These are phyloP conservation scores for Temnothorax nylanderi DNA, from an alignment of 1,140 invertebrate species.

Conservation along the genomic window DNA sequence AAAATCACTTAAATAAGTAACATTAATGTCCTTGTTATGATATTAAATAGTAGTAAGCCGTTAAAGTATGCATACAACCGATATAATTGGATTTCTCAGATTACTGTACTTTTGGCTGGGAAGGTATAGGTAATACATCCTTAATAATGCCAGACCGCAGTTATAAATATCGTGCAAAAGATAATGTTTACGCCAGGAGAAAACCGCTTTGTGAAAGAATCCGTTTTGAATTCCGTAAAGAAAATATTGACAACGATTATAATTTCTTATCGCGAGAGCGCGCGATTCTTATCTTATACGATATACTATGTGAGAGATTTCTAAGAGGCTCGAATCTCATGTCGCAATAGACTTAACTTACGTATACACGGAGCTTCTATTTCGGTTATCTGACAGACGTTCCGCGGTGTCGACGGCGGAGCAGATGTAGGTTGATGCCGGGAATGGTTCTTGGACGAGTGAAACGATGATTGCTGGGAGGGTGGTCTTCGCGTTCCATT, in stretches of 20 bases:
- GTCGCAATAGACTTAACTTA: conserved; percentile 72
- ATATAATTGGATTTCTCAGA: no score
- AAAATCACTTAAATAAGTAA: no score
- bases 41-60: no score
- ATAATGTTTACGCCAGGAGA: background rate
- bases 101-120: no score
- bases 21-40: no score
- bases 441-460: conserved; percentile 81
- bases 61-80: no score
- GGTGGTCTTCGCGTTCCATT: conserved; percentile 70
- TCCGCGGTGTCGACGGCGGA: conserved; percentile 71
- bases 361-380: conserved; percentile 78
- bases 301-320: background rate
- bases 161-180: background rate
- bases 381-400: conserved; percentile 76
- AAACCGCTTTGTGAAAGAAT: background rate
- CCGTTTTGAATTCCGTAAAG: background rate
- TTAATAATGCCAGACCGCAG: background rate
- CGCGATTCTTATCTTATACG: background rate
- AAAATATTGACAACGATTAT: background rate
- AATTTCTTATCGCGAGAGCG: background rate
- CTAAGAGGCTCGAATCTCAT: background rate
- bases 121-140: no score
- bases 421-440: conserved; percentile 70
- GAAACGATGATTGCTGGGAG: conserved; percentile 81